Evolutionary conservation across 2,113 vertebrate species (phyloP).

Genomic region (Scomber colias): DNA sequence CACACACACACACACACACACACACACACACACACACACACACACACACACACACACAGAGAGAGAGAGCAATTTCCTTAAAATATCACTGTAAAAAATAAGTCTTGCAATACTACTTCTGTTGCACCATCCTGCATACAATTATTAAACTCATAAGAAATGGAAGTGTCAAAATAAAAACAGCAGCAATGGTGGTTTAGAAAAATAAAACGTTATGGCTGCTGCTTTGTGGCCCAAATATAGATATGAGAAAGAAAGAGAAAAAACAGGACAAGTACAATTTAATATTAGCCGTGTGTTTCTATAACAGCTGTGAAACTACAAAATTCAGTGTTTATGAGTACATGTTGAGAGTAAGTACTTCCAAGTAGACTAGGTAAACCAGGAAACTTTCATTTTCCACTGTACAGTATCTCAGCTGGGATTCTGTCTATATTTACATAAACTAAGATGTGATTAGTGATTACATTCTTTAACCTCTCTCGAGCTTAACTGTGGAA

Average conservation of each 20-base stretch:
- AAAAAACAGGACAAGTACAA: not conserved
- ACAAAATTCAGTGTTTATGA: no score
- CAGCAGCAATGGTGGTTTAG: not conserved
- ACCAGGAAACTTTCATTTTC: no score
- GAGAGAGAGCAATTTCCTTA: not conserved
- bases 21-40: constrained; percentile 20
- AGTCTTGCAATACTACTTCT: not conserved
- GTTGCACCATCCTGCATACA: not conserved
- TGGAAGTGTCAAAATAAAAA: not conserved
- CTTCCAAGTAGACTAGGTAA: no score
- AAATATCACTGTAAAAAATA: not conserved
- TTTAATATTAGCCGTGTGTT: not conserved
- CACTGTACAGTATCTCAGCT: no score
- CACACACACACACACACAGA: constrained; percentile 1
- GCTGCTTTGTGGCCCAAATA: not conserved
- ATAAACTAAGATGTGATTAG: constrained; percentile 5
- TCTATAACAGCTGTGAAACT: no score
- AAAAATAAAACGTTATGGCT: not conserved
- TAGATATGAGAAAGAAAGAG: not conserved
- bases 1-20: constrained; percentile 21
- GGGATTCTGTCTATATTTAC: not conserved
- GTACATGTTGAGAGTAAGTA: no score
- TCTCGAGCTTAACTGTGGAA: not conserved
- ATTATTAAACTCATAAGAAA: not conserved
- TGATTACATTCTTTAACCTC: constrained; percentile 21